Conservation (phyloP, 2,797 vertebrate genomes). For the Vipera latastei region DNA sequence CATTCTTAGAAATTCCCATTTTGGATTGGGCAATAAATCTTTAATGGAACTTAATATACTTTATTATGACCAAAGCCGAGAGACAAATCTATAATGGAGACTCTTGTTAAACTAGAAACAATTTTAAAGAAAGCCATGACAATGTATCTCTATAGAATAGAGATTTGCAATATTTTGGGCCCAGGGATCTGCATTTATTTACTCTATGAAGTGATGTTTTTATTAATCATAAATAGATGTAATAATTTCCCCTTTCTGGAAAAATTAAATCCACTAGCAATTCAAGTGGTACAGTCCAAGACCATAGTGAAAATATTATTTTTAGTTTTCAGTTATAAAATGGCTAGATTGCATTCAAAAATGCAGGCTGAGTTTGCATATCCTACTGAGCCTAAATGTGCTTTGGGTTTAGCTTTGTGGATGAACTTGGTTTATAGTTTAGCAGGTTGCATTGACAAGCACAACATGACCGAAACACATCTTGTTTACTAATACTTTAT, state of each 20-base stretch:
- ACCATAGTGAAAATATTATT: too few species aligned
- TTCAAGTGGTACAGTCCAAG: background rate
- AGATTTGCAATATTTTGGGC: background rate
- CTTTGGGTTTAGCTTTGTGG: background rate
- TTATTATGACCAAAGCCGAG: background rate
- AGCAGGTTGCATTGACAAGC: background rate
- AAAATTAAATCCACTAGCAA: background rate
- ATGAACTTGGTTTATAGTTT: background rate
- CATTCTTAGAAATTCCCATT: background rate
- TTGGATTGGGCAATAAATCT: background rate
- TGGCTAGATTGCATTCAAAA: background rate
- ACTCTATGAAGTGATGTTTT: background rate
- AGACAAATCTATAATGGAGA: background rate
- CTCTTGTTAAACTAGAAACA: background rate
- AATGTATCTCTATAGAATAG: background rate
- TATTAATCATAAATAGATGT: background rate
- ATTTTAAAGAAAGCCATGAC: background rate
- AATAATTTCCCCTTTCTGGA: background rate
- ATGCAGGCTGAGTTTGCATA: background rate
- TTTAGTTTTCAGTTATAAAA: background rate
- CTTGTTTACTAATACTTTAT: background rate
- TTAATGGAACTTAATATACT: background rate
- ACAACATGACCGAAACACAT: background rate
- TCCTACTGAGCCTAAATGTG: background rate
- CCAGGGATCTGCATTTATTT: background rate